phyloP scores from a whole-genome alignment of 2,113 vertebrate species.

The Pterophyllum scalare region DNA sequence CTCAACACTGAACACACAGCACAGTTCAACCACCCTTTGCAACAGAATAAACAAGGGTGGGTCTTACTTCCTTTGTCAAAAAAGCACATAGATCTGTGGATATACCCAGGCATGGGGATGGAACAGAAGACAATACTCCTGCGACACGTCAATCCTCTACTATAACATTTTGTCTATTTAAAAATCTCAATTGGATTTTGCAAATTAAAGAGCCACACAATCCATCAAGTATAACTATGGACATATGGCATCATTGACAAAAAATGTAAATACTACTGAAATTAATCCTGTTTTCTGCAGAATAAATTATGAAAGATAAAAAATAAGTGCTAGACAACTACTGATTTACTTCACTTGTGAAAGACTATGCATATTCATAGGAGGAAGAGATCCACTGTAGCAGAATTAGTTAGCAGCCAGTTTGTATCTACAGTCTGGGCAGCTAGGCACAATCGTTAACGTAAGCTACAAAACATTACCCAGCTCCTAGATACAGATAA shows the following conservation, averaged over 20 bases:
- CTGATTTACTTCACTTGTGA: background rate
- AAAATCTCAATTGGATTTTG: background rate
- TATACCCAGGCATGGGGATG: background rate
- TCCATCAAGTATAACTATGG: too few relatives aligned
- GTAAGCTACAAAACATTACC: background rate
- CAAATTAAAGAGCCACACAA: background rate
- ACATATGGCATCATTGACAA: too few relatives aligned
- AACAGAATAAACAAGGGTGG: constrained; percentile 48
- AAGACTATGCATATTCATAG: background rate
- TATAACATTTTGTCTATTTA: background rate
- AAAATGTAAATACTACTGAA: too few relatives aligned
- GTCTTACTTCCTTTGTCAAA: background rate
- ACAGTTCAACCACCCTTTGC: constrained; percentile 44
- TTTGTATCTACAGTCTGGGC: background rate
- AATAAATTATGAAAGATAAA: too few relatives aligned
- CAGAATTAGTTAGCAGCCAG: background rate
- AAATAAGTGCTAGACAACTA: background rate
- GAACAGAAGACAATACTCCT: background rate
- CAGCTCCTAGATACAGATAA: background rate
- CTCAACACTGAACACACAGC: constrained; percentile 25
- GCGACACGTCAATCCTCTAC: background rate
- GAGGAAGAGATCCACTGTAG: background rate
- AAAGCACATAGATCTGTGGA: background rate
- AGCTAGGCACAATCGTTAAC: background rate
- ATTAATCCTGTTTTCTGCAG: too few relatives aligned